A percentile compares a stretch with the other conserved stretches of the same genome.
phyloP scores from a whole-genome alignment of 2,113 vertebrate genomes.

The Ailuropoda melanoleuca region DNA sequence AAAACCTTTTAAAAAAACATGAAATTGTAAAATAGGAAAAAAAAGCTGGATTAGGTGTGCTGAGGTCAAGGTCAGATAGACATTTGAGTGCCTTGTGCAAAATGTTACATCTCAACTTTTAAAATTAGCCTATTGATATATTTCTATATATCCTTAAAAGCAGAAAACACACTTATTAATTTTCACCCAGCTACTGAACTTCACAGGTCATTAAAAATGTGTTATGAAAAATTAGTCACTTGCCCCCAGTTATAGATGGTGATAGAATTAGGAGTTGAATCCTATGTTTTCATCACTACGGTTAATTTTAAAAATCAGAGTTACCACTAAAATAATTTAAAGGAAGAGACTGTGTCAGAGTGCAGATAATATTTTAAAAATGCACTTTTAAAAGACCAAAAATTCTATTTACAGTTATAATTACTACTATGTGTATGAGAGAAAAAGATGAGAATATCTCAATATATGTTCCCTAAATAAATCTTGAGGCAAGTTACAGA shows the following conservation, averaged over 20 bases:
- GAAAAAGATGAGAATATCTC: neutral
- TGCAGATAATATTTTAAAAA: neutral
- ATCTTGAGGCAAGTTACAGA: neutral
- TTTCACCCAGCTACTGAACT: neutral
- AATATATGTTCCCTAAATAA: neutral
- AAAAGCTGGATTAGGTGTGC: neutral
- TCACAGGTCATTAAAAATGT: constrained; percentile 48
- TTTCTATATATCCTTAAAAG: constrained; percentile 7
- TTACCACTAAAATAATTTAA: neutral
- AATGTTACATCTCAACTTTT: neutral
- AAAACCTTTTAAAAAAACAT: neutral
- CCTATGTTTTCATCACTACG: neutral
- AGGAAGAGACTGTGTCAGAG: neutral
- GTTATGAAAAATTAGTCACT: constrained; percentile 15
- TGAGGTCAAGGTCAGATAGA: neutral
- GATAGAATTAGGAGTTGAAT: neutral
- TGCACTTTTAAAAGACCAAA: neutral
- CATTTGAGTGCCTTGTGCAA: neutral
- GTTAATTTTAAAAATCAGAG: constrained; percentile 47
- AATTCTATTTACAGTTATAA: neutral
- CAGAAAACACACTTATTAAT: constrained; percentile 5
- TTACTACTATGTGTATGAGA: neutral
- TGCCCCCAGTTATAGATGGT: neutral
- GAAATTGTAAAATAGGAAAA: neutral
- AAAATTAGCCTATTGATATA: neutral